Base-by-base conservation (phyloP, 1,140 invertebrate genomes). In the Drosophila pseudoananassae region DNA sequence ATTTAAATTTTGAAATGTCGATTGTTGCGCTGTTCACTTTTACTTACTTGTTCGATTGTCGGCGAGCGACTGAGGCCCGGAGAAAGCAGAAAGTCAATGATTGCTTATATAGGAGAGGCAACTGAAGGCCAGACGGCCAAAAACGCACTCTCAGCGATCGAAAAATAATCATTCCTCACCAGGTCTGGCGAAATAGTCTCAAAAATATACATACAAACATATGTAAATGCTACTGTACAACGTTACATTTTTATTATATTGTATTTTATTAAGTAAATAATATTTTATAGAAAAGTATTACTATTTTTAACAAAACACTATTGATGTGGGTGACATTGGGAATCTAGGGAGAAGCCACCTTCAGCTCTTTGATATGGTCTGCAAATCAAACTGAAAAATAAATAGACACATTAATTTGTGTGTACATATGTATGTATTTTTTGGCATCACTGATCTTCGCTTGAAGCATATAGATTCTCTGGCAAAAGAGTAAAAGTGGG, bases 1-100 rank as follows among this genome's bases (percentile, higher is more conserved):
- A 51, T 53, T n/a, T 14, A 55, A 58, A 69, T 17, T 43, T 43
- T 43, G 1, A 15, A 9, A 17, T 12, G 1, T 4, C 25, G n/a
- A 27, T 14, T 27, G 25, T 27, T 27, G 25, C 6, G 25, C 25
- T 27, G 25, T 14, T 53, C 14, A 43, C 17, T 27, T 47, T 45
- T 70, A 69, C 78, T 75, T 66, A 71, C 63, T 76, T 71, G 70
- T 70, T 63, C 58, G 38, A 63, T 63, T 58, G 51, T 47, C 60
- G 71, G 27, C 59, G 57, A 70, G 63, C 75, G 64, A 87, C 83
- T 87, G 78, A 55, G 60, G 75, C 29, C 40, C 63, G 43, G 46
- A 61, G 52, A 68, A 76, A 52, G 15, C 52, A 49, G 45, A 53
- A 53, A 74, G 70, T 64, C 72, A 75, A 74, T 23, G 70, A 43